phyloP scores from a whole-genome alignment of 2,113 vertebrate genomes.

The Picathartes gymnocephalus region DNA sequence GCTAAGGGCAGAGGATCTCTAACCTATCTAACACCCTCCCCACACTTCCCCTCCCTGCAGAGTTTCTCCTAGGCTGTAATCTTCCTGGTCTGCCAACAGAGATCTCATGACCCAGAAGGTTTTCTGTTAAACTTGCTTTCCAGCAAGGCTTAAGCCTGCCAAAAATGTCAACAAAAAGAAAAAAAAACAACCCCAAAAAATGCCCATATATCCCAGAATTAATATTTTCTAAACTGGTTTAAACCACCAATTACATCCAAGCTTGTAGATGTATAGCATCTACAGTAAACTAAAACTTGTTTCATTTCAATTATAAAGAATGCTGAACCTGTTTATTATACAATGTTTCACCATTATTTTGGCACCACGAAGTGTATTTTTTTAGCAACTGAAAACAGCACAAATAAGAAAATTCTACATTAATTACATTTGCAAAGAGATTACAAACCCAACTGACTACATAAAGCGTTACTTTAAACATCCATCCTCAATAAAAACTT shows the following conservation, averaged over 20 bases:
- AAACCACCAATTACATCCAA: not conserved
- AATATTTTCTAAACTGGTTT: not conserved
- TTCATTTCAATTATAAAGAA: not conserved
- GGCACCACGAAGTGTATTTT: not conserved
- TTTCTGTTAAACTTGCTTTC: constrained; percentile 6
- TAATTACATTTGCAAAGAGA: not conserved
- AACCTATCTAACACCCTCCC: not conserved
- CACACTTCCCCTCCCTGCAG: not conserved
- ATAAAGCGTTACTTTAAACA: not conserved
- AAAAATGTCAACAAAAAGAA: not conserved
- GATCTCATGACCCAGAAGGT: not conserved
- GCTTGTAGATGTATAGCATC: not conserved
- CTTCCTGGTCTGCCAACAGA: not conserved
- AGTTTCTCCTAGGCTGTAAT: not conserved
- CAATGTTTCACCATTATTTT: not conserved
- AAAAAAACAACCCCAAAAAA: accelerated
- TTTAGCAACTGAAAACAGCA: not conserved
- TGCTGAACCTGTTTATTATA: not conserved
- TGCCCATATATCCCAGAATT: not conserved
- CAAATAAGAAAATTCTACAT: not conserved
- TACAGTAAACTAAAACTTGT: not conserved
- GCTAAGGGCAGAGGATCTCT: not conserved
- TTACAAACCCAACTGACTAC: not conserved
- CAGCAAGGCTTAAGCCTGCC: not conserved
- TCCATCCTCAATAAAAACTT: not conserved